Conservation (phyloP, 2,113 vertebrate genomes). For the Phalacrocorax aristotelis region DNA sequence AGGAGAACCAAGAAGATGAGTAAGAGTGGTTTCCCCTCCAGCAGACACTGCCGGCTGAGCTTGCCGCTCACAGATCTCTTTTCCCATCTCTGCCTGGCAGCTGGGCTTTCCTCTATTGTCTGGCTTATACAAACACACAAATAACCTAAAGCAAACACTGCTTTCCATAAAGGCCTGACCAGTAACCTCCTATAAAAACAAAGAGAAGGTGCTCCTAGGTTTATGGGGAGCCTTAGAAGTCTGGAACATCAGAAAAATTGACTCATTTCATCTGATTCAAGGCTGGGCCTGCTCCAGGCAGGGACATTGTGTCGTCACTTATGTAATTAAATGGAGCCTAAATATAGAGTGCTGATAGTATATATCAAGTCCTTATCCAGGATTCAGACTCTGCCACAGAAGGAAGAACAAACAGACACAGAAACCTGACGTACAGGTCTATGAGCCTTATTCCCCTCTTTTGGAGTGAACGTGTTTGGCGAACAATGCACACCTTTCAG, state of each 20-base stretch:
- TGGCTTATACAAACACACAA: neutral
- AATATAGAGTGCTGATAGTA: neutral
- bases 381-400: neutral
- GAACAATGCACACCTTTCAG: neutral
- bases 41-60: fast-evolving
- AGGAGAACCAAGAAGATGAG: neutral
- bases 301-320: neutral
- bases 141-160: neutral
- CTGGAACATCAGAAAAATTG: neutral
- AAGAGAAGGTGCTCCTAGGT: neutral
- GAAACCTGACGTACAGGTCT: neutral
- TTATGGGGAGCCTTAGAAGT: neutral
- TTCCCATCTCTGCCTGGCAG: neutral
- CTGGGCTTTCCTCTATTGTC: neutral
- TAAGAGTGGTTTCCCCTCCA: neutral
- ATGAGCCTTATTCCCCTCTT: neutral
- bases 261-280: neutral
- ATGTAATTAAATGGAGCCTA: neutral
- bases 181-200: neutral
- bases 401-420: neutral
- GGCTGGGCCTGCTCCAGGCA: neutral
- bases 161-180: neutral
- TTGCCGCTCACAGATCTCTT: neutral
- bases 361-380: neutral
- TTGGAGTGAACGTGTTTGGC: neutral